Conservation (phyloP, 2,888 invertebrate species). For the Chymomyza procnemis region DNA sequence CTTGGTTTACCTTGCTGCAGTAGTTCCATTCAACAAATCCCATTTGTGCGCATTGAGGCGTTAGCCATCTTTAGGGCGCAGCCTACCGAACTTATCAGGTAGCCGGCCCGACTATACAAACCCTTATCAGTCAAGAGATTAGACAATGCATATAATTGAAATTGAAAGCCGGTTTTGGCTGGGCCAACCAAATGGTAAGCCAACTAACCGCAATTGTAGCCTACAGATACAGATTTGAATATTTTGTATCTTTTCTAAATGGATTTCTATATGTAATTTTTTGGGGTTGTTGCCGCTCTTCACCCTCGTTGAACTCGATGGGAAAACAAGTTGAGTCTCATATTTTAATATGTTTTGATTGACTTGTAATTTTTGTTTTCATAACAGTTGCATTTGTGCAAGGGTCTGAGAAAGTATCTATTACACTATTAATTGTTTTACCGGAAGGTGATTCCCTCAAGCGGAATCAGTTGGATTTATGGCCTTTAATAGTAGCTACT, state of each 20-base stretch:
- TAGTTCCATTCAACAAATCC: constrained; percentile 21
- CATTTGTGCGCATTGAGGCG: constrained; percentile 34
- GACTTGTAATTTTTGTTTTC: constrained; percentile 68
- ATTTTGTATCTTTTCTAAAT: constrained; percentile 10
- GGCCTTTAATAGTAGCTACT: constrained; percentile 24
- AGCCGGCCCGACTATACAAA: constrained; percentile 38
- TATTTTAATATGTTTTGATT: constrained; percentile 75
- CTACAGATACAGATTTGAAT: constrained; percentile 30
- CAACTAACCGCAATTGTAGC: not conserved
- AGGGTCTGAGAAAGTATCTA: constrained; percentile 55
- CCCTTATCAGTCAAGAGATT: constrained; percentile 64
- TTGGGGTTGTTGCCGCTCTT: constrained; percentile 9
- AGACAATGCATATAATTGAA: constrained; percentile 59
- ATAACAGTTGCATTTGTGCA: constrained; percentile 37
- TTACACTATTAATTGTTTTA: constrained; percentile 50
- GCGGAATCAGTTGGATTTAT: not conserved
- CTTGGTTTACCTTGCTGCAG: constrained; percentile 15
- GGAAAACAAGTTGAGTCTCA: constrained; percentile 67
- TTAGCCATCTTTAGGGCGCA: constrained; percentile 23
- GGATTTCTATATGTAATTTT: constrained; percentile 15
- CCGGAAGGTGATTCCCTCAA: not conserved
- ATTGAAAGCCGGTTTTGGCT: constrained; percentile 26
- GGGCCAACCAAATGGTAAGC: constrained; percentile 10
- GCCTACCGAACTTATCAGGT: constrained; percentile 33
- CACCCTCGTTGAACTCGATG: constrained; percentile 33